Base-by-base conservation (phyloP, 2,888 invertebrate genomes). In the Catocala fraxini region DNA sequence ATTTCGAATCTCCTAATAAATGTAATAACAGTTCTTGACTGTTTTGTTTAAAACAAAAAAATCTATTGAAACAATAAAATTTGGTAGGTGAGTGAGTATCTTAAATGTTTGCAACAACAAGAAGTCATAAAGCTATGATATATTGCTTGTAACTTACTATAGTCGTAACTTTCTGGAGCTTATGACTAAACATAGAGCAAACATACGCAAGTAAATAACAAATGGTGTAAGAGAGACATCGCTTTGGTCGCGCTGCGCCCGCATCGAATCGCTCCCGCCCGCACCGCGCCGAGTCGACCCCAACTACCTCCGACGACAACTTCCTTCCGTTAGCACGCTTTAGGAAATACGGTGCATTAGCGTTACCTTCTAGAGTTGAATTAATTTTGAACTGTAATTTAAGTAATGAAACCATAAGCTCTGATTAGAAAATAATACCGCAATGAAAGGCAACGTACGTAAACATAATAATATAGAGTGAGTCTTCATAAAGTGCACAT, bases 231-330 rank as follows among this genome's bases (percentile, higher is more conserved):
- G 12, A 47, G 81, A 81, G 77, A 67, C 71, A 63, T 68, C 83
- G 81, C 83, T 82, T 86, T 82, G 76, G 76, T 72, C 70, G 71
- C 75, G 68, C 34, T 6, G 6, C 12, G 6, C 7, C 7, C 46
- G 10, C 46, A 15, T 9, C 46, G 15, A 25, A 15, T 15, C 46
- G 15, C n/a, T 13, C 9, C 70, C 9, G 35, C 9, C 9, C 35
- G 35, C 7, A 39, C 35, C 73, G 51, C 71, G 74, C 75, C 71
- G 75, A 79, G 80, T 84, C 73, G 73, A 60, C 75, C 78, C 77
- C 81, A 86, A 87, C 86, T 83, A 84, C 82, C 82, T 86, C 86
- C 86, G 81, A 51, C 71, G 76, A 81, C 84, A 81, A 83, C 80
- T 83, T 84, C 81, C 83, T 75, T 73, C 70, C 68, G 51, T 57